These are phyloP conservation scores for Cybosia mesomella DNA, from an alignment of 2,888 invertebrate species.

Conservation along the genomic window DNA sequence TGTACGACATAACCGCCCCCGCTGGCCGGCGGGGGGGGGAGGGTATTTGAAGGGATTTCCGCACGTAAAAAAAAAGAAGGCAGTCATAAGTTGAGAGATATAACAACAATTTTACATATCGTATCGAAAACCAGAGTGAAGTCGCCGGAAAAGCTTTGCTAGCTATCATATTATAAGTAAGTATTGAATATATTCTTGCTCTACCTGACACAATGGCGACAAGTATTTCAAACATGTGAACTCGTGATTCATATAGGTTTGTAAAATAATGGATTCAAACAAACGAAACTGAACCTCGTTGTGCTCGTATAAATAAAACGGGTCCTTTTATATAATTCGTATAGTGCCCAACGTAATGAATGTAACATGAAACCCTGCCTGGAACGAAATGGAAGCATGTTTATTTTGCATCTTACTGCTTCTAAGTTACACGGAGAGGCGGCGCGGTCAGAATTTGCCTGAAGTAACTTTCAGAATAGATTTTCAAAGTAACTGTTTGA, in stretches of 20 bases:
- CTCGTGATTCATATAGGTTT: neutral
- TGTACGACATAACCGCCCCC: no score
- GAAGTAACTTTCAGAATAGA: conserved; percentile 42
- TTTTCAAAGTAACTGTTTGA: conserved; percentile 41
- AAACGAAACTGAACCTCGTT: conserved; percentile 28
- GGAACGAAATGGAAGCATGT: conserved; percentile 29
- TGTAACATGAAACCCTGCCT: conserved; percentile 20
- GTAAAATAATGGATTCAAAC: conserved; percentile 8
- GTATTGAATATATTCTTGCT: neutral
- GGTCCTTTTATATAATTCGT: conserved; percentile 19
- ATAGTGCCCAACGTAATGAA: conserved; percentile 15
- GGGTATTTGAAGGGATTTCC: no score
- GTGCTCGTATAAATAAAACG: conserved; percentile 28
- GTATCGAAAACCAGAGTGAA: neutral
- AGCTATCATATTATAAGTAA: no score
- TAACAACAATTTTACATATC: no score
- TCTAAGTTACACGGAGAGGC: conserved; percentile 21
- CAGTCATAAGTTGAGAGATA: no score
- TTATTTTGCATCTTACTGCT: conserved; percentile 32
- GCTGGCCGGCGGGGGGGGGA: no score
- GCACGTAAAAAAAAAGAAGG: no score
- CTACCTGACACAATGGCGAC: conserved; percentile 2
- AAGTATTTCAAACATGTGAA: conserved; percentile 6
- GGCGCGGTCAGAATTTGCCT: conserved; percentile 33
- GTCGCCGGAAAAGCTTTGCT: neutral